phyloP scores from a whole-genome alignment of 1,140 invertebrate species.

The Penaeus vannamei region DNA sequence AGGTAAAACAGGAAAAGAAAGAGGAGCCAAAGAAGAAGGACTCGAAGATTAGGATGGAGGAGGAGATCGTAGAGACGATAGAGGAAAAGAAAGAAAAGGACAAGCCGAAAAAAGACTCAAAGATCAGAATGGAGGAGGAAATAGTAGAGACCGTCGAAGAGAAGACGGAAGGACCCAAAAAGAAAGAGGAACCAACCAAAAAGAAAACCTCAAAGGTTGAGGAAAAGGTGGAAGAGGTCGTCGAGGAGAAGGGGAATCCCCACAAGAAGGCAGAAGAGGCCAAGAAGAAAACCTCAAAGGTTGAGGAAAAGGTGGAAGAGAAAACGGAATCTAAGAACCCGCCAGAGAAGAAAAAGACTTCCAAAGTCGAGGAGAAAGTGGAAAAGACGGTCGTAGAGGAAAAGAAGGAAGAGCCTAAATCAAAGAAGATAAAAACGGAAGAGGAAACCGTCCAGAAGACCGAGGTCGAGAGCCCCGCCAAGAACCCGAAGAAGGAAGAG shows the following conservation, averaged over 20 bases:
- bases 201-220: conserved; percentile 34
- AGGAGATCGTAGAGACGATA: conserved; percentile 39
- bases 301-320: conserved; percentile 6
- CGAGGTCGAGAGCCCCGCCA: not conserved
- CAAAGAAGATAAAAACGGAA: conserved; percentile 35
- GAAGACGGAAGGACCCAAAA: conserved; percentile 34
- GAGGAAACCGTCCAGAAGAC: conserved; percentile 3
- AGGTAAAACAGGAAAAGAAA: conserved; percentile 47
- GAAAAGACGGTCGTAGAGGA: conserved; percentile 1
- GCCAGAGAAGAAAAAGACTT: not conserved
- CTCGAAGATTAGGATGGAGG: conserved; percentile 43
- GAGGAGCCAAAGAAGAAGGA: conserved; percentile 36
- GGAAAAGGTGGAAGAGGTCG: not conserved
- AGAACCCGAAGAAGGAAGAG: not conserved
- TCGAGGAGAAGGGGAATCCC: not conserved
- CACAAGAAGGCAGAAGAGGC: not conserved
- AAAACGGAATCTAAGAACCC: conserved; percentile 29
- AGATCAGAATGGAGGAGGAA: conserved; percentile 47
- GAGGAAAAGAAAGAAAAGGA: conserved; percentile 56
- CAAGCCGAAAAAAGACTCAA: not conserved
- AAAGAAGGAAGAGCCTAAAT: conserved; percentile 42
- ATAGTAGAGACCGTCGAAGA: conserved; percentile 37
- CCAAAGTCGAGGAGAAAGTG: conserved; percentile 30
- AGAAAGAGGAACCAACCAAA: conserved; percentile 17
- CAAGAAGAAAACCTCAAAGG: conserved; percentile 40